Conservation (phyloP, 2,797 vertebrate species). For the Spinibarbus caldwelli region DNA sequence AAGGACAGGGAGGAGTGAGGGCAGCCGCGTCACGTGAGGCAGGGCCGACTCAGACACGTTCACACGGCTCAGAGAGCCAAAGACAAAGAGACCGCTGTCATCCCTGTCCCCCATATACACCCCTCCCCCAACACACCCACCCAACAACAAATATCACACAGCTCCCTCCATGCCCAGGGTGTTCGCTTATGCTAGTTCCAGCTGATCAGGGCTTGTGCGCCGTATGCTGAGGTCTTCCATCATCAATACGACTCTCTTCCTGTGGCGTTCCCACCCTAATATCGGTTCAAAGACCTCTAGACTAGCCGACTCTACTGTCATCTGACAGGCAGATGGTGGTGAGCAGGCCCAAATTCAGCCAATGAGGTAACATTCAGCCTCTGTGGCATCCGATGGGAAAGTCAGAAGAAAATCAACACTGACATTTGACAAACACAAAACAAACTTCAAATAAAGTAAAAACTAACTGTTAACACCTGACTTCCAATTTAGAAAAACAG, state of each 20-base stretch:
- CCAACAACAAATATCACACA: slow-evolving; percentile 48
- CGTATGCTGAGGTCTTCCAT: slow-evolving; percentile 33
- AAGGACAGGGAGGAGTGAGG: slow-evolving; percentile 59
- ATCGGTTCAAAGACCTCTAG: slow-evolving; percentile 25
- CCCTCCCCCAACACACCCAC: slow-evolving; percentile 53
- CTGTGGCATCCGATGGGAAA: neutral
- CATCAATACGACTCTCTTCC: neutral
- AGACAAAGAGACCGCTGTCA: slow-evolving; percentile 71
- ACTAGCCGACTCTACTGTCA: neutral
- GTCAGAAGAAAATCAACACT: neutral
- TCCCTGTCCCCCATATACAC: slow-evolving; percentile 48
- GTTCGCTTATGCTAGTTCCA: slow-evolving; percentile 49
- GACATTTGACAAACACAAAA: neutral
- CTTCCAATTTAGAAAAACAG: neutral
- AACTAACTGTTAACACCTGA: neutral
- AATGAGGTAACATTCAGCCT: neutral
- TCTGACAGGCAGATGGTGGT: slow-evolving; percentile 27
- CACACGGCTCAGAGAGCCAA: slow-evolving; percentile 62
- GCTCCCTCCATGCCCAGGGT: slow-evolving; percentile 24
- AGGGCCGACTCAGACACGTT: slow-evolving; percentile 64
- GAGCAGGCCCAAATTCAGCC: neutral
- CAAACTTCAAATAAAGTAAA: neutral
- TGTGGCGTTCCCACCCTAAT: slow-evolving; percentile 21
- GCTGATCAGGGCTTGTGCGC: slow-evolving; percentile 47
- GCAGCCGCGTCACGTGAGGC: slow-evolving; percentile 61